Base-by-base conservation (phyloP, 2,797 vertebrate genomes). In the Gymnocypris eckloni region DNA sequence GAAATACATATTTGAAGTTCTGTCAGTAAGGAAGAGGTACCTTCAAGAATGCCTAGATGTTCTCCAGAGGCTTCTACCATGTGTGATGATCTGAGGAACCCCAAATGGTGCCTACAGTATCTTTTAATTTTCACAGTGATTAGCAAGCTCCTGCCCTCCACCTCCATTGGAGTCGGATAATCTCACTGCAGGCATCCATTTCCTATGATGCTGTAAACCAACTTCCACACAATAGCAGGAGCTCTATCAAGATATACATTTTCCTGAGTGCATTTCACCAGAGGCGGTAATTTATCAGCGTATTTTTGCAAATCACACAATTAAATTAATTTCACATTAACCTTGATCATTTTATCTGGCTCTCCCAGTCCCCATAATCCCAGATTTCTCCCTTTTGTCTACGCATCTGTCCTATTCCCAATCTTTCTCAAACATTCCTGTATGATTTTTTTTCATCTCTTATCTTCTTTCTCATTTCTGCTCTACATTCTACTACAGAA, bases 401-500 rank as follows among this genome's bases (percentile, higher is more conserved):
- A 25, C 82, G 20, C 71, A 2, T 71, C 37, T 50, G 64, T 76
- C 76, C 54, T 50, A 64, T 71, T 12, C 48, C 33, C 61, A 54
- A 22, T 71, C 69, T 73, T 61, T 79, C 77, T 76, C 70, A 80
- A 64, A 70, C 70, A 70, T 50, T 59, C 81, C 56, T 66, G 73
- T 72, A 72, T 11, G 56, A 80, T 82, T 69, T 72, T 13, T 13
- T 56, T 28, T 33, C 79, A 56, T 80, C 37, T 88, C 67, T 88
- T 81, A 78, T 81, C 64, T 75, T 25, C 69, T 66, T 67, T 84
- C 79, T 85, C 76, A 33, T 90, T 91, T 90, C 33, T 72, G 39
- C 90, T 89, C 83, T 84, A 82, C 71, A 88, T 84, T 70, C 79
- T 88, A 50, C 87, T 45, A 28, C 20, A 82, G 61, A 70, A 69